phyloP scores from a whole-genome alignment of 2,888 invertebrate genomes.

The Homarus gammarus region DNA sequence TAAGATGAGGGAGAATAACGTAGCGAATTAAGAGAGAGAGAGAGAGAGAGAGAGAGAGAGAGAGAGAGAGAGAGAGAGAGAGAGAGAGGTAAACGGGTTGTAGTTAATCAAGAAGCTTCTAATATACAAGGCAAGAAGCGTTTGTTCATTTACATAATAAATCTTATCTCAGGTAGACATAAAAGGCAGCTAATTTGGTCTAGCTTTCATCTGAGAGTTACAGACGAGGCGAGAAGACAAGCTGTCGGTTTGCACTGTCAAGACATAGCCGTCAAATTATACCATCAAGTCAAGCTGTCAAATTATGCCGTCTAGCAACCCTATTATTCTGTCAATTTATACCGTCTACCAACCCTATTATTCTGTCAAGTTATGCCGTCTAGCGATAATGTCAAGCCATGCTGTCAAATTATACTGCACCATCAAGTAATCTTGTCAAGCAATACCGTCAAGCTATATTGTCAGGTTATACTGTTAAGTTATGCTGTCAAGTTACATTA shows the following conservation, averaged over 20 bases:
- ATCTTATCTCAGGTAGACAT: not conserved
- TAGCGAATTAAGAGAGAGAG: constrained; percentile 44
- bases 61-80: constrained; percentile 20
- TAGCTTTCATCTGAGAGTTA: not conserved
- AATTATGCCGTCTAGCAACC: not conserved
- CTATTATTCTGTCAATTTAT: no score
- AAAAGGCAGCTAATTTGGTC: not conserved
- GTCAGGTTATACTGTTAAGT: no score
- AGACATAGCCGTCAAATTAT: not conserved
- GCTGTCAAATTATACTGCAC: no score
- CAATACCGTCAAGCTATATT: not conserved
- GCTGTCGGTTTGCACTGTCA: not conserved
- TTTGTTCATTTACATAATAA: not conserved
- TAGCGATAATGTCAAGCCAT: not conserved
- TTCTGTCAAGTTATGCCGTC: not conserved
- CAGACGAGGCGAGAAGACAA: not conserved
- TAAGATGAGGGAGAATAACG: no score
- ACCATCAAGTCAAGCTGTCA: not conserved
- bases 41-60: constrained; percentile 39
- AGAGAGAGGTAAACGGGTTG: not conserved
- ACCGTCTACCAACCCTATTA: no score
- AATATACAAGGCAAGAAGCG: not conserved
- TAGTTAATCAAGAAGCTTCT: not conserved
- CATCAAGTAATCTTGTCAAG: not conserved
- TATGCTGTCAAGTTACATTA: no score